Conservation (phyloP, 2,888 invertebrate genomes). For the Metallyticus violacea region DNA sequence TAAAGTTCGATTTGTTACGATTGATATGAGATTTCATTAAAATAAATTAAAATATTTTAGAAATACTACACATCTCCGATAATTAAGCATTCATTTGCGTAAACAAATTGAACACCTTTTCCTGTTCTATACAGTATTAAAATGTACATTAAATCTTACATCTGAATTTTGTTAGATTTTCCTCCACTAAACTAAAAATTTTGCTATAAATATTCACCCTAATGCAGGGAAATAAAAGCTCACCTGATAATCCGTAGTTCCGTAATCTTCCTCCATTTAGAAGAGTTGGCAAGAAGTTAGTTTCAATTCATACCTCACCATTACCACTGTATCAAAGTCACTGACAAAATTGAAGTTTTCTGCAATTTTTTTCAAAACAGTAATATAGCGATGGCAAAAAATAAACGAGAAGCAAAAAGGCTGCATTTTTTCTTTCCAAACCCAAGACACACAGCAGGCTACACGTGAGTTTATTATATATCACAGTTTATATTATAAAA, state of each 20-base stretch:
- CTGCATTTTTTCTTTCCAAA: neutral
- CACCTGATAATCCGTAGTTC: neutral
- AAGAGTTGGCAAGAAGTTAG: neutral
- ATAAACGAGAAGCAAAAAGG: neutral
- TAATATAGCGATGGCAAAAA: neutral
- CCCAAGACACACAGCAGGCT: neutral
- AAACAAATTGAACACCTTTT: no score
- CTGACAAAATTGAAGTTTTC: neutral
- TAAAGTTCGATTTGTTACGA: no score
- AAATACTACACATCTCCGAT: no score
- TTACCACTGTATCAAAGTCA: neutral
- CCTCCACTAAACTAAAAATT: no score
- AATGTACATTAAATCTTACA: no score
- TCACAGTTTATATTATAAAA: neutral
- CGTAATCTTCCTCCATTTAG: neutral
- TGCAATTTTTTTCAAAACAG: neutral
- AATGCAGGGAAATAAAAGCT: neutral
- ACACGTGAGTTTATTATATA: neutral
- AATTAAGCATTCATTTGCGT: no score
- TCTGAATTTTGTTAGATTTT: no score
- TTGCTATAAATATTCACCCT: no score
- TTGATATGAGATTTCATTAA: no score
- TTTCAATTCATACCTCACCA: neutral
- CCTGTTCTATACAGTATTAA: no score
- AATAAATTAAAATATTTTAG: no score